Conservation (phyloP, 1,140 invertebrate species). For the Caenorhabditis briggsae region DNA sequence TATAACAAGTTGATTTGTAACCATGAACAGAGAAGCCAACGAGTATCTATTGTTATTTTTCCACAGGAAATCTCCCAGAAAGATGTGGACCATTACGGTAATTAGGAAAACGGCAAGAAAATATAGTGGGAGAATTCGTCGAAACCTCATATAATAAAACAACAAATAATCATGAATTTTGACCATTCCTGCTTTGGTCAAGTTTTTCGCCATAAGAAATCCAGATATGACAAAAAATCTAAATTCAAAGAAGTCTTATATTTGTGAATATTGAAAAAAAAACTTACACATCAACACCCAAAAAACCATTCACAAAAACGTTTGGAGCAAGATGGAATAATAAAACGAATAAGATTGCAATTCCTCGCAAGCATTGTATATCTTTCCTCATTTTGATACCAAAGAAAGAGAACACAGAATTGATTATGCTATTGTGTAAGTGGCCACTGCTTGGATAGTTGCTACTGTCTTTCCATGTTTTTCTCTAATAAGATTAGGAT, state of each 20-base stretch:
- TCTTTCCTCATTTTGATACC: conserved; percentile 16
- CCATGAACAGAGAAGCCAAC: conserved; percentile 22
- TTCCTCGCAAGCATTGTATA: conserved; percentile 49
- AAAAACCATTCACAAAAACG: conserved; percentile 42
- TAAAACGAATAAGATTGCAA: conserved; percentile 34
- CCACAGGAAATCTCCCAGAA: not conserved
- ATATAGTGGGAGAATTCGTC: conserved; percentile 49
- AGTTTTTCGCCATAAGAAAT: conserved; percentile 47
- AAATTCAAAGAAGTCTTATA: not conserved
- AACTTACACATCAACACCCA: conserved; percentile 56
- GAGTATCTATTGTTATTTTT: conserved; percentile 18
- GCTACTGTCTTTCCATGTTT: not conserved
- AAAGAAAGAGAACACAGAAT: not conserved
- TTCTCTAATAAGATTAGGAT: not conserved
- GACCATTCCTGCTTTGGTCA: not conserved
- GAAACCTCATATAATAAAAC: conserved; percentile 39
- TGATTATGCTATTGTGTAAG: not conserved
- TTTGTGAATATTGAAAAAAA: not conserved
- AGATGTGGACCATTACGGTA: not conserved
- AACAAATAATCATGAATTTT: conserved; percentile 34
- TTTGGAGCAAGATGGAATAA: conserved; percentile 36
- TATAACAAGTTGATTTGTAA: conserved; percentile 46
- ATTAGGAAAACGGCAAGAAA: conserved; percentile 29
- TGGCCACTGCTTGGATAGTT: not conserved
- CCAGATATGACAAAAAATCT: conserved; percentile 59